A percentile compares a stretch with the other conserved stretches of the same genome.
Evolutionary conservation across 2,797 vertebrate genomes (phyloP).

Genomic region (Anguilla marmorata): DNA sequence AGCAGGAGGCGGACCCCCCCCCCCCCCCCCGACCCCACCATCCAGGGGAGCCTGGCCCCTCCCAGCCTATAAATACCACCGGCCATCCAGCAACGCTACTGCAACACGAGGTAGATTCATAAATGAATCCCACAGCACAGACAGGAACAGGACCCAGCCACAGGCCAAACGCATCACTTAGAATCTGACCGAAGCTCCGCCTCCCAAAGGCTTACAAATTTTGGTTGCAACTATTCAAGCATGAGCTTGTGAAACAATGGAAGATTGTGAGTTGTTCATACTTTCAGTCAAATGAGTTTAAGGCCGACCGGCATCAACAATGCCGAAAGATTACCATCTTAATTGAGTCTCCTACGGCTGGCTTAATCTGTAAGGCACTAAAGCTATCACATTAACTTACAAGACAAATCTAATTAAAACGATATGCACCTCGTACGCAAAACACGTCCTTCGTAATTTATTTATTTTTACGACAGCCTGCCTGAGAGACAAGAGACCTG

Average conservation of each 20-base stretch:
- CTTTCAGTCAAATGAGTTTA: background rate
- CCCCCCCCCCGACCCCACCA: background rate
- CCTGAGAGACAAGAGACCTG: background rate
- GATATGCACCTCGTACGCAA: background rate
- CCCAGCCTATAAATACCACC: slow-evolving; percentile 20
- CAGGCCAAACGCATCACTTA: background rate
- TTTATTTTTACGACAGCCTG: slow-evolving; percentile 6
- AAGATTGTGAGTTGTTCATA: background rate
- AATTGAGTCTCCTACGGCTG: slow-evolving; percentile 1
- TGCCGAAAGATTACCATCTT: background rate
- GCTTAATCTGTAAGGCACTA: background rate
- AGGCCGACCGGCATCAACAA: background rate
- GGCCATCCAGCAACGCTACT: background rate
- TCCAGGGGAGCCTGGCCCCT: background rate
- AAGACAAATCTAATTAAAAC: slow-evolving; percentile 31
- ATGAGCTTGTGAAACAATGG: background rate
- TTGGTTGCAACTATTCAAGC: background rate
- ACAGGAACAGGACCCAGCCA: background rate
- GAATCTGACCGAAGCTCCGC: background rate
- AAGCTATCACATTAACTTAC: slow-evolving; percentile 21
- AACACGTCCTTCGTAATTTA: background rate
- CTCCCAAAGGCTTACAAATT: background rate
- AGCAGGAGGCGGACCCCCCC: background rate
- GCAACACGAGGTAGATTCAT: background rate
- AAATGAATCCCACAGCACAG: background rate